Base-by-base conservation (phyloP, 2,113 vertebrate genomes). In the Cromileptes altivelis region DNA sequence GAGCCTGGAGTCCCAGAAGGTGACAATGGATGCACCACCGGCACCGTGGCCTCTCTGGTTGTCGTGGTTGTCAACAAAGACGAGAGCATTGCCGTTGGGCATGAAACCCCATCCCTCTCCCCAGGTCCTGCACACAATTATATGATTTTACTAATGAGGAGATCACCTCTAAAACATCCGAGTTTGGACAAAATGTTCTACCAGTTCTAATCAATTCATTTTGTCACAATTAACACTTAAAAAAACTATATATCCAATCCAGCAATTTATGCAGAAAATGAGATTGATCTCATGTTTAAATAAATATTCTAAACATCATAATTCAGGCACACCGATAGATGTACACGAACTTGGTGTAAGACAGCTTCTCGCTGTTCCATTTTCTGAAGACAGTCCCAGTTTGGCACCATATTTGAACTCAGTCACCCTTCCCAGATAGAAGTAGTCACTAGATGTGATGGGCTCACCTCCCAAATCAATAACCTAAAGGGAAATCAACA, bases 21-120 rank as follows among this genome's bases (percentile, higher is more conserved):
- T 97, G 0, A 99, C 71, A 37, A 99, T 92, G 8, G 98, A 94
- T 8, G 95, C 68, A 47, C 97, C 97, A 0, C 97, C 98, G 0
- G 97, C 97, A 27, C 97, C 98, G 0, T 97, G 96, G 0, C 98
- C 97, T 63, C 98, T 94, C 89, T 99, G 98, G 82, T 98, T 99
- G 94, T 99, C 97, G 0, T 99, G 98, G 68, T 99, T 99, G 73
- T 99, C 97, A 67, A 97, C 91, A 89, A 99, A 99, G 21, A 97
- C 97, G 21, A 99, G n/a, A 0, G 98, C 97, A 88, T 94, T 95
- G 64, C 95, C 93, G 0, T 94, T 87, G 12, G 97, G 86, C 96
- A 98, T 88, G 55, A 99, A 96, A 56, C 94, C 96, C 97, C 97
- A 99, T 17, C 95, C 97, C 91, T 99, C 98, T 92, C 98, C 98